Evolutionary conservation across 2,797 vertebrate species (phyloP), one percentile per base, ranked within the genome.

Genomic region (Epinephelus coioides): DNA sequence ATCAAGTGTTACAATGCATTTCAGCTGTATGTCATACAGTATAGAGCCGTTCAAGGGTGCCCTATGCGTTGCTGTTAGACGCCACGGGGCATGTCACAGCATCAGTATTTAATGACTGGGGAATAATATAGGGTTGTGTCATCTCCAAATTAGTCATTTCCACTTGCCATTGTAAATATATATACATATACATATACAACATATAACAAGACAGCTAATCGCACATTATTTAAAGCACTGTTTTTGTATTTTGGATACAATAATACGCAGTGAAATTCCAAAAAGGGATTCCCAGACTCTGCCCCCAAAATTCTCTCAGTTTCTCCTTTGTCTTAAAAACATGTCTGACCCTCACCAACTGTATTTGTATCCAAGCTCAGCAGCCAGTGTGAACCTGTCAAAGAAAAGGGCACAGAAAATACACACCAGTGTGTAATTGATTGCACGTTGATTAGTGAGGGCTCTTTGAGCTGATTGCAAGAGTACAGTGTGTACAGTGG

Each of bases 381-480:
- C 59, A 67, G 56, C 63, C 54, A 14, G 51, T 63, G 21, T 75
- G 18, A 47, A 30, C 63, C 60, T 55, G 73, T 70, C 69, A 78
- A 60, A 59, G 25, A 19, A 78, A 78, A 71, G 60, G 62, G 76
- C 56, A 49, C 47, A 6, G 59, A 38, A 49, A 78, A 67, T 46
- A 78, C 50, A 69, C 69, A 72, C 67, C 13, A 69, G 59, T 64
- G 65, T 73, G 34, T 80, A 87, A 81, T 70, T 85, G 83, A 90
- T 89, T 88, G 84, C 73, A 49, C 65, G 78, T 81, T 87, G 85
- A 89, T 86, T 83, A 81, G 74, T 47, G 56, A 79, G 68, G 44
- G 46, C 78, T 76, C 63, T 79, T 79, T 62, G 55, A 73, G 54
- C 67, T 84, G 75, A 89, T 86, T 86, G 67, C 76, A 57, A 67